Percentiles rank a stretch among this genome's conserved stretches.
Evolutionary conservation across 2,888 invertebrate species (phyloP).

Genomic region (Dichetophora obliterata): DNA sequence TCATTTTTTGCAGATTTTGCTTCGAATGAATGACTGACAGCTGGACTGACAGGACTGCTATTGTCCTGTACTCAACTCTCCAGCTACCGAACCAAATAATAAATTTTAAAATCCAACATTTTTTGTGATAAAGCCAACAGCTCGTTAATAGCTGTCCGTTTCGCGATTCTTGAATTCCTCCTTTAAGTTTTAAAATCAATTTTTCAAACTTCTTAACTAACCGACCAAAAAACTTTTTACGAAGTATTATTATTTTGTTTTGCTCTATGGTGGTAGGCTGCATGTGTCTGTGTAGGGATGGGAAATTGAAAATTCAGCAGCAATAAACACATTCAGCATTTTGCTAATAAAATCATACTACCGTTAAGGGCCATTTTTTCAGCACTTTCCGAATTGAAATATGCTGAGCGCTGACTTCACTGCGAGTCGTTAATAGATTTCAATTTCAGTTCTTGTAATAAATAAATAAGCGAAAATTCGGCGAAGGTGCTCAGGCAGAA

Average conservation of each 20-base stretch:
- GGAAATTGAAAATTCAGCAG: neutral
- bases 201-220: conserved; percentile 46
- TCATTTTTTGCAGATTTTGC: too few relatives aligned
- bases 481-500: conserved; percentile 32
- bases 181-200: conserved; percentile 41
- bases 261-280: neutral
- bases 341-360: conserved; percentile 51
- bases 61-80: too few relatives aligned
- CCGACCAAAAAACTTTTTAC: conserved; percentile 43
- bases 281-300: neutral
- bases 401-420: neutral
- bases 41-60: neutral
- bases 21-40: neutral
- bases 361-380: conserved; percentile 22
- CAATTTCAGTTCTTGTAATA: conserved; percentile 34
- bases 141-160: conserved; percentile 6
- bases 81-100: neutral
- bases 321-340: conserved; percentile 49
- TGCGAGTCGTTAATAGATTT: conserved; percentile 14
- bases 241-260: conserved; percentile 36
- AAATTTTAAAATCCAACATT: neutral
- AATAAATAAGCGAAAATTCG: conserved; percentile 20
- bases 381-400: neutral
- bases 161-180: neutral
- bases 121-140: conserved; percentile 28